Evolutionary conservation across 2,888 invertebrate species (phyloP), one percentile per base, ranked within the genome.

Genomic region (Plebejus argus): DNA sequence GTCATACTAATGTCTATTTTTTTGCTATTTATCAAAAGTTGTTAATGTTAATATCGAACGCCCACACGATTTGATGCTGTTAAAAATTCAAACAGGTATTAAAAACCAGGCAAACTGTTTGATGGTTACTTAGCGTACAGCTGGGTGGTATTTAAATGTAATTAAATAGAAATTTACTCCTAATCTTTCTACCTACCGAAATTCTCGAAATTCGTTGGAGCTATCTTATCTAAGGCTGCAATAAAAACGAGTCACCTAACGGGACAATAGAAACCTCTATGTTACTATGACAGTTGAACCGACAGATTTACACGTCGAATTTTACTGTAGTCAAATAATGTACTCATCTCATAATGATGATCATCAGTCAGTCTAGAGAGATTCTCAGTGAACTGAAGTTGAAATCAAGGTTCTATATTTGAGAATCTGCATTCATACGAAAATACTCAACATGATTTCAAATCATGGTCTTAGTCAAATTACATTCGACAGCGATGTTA

Each of bases 1-100:
- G 74, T 74, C 74, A 74, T 74, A 53, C 74, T 53, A 74, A 74
- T 74, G 53, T 53, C 74, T 23, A 74, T 23, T 74, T 74, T 74
- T 74, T 74, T 74, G 74, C 74, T 23, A 74, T 74, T 74, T 49
- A 28, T 74, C 49, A 74, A 74, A 74, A 74, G 71, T 49, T 23
- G 74, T 23, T 53, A 74, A 74, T 74, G 53, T 8, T 74, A 74
- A 74, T 45, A 72, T 74, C 49, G 6, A 23, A 74, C 74, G 53
- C 74, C 74, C 74, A 74, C 74, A 28, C 28, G 23, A 45, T 72
- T 45, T 72, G 28, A 39, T 39, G 35, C 8, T 71, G 20, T 39
- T 39, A 71, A 71, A 71, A 71, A 39, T 39, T 66, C 3, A 66
- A 71, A 71, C 71, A 39, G 71, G 71, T 71, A 35, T 39, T 71